Base-by-base conservation (phyloP, 2,113 vertebrate species). In the Aplodontia rufa region DNA sequence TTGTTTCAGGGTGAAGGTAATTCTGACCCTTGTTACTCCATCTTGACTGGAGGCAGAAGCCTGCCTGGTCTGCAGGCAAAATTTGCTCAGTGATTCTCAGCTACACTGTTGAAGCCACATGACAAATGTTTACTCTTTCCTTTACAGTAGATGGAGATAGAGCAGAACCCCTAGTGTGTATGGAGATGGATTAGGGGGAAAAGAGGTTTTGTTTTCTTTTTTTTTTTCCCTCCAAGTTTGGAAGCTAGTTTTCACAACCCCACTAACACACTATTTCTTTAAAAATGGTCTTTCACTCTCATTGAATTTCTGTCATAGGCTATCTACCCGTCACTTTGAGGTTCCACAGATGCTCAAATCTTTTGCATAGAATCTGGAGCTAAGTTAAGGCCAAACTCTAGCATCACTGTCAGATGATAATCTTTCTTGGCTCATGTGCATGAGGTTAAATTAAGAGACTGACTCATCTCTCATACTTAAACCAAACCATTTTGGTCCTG, bases 401-500 rank as follows among this genome's bases (percentile, higher is more conserved):
- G 30, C 58, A 22, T 47, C 68, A 32, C 24, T 53, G 16, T 75
- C 78, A 93, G 79, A 95, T 69, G 53, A 84, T 86, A 35, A 82
- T 94, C 75, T 96, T 62, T 75, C 91, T 75, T 89, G 88, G 69
- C 58, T 93, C 68, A 30, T 74, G 3, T 80, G 37, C 89, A 4
- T 28, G 30, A 92, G 47, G 66, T 66, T 85, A 93, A 92, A 93
- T 91, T 71, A 97, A 94, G 85, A 79, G 55, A 24, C 55, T 80
- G 74, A 91, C 87, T 96, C 88, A 79, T 79, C 32, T 74, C 90
- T 75, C 37, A 22, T 51, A 68, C 74, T 81, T 79, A 90, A 58
- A 79, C 49, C 64, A 91, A 86, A 91, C 69, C 79, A 28, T 93
- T 94, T 94, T 91, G 75, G 80, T 97, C 35, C 86, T 90, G 12